Evolutionary conservation across 2,888 invertebrate genomes (phyloP).

Genomic region (Neocrepidodera transversa): DNA sequence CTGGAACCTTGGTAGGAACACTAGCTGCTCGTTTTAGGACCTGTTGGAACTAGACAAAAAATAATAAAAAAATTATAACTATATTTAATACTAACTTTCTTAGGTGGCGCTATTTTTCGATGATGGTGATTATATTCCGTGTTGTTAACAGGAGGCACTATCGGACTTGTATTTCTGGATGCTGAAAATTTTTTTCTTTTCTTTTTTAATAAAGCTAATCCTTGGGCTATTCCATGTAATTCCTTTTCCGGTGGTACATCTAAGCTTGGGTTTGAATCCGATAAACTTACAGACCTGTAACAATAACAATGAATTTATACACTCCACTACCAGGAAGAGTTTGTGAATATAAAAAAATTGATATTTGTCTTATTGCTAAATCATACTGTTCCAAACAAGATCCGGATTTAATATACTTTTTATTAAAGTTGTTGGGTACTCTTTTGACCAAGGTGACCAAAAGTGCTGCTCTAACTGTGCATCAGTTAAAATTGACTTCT

Average conservation of each 20-base stretch:
- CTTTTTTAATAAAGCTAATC: constrained; percentile 77
- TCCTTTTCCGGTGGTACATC: constrained; percentile 56
- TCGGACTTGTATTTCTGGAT: constrained; percentile 72
- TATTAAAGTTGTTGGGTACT: no score
- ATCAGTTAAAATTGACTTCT: no score
- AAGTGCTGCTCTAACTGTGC: no score
- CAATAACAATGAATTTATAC: no score
- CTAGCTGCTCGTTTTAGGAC: constrained; percentile 75
- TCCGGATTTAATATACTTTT: no score
- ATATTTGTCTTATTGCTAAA: no score
- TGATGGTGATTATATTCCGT: constrained; percentile 48
- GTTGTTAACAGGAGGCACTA: constrained; percentile 61
- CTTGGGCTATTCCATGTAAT: constrained; percentile 62
- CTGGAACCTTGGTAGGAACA: constrained; percentile 68
- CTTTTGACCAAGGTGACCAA: no score
- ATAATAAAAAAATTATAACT: no score
- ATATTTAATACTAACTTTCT: constrained; percentile 36
- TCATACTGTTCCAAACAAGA: no score
- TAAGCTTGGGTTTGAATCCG: constrained; percentile 75
- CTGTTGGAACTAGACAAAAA: constrained; percentile 53
- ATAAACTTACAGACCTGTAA: constrained; percentile 69
- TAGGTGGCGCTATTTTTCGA: constrained; percentile 34
- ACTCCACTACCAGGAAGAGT: no score
- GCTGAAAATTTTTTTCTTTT: constrained; percentile 86
- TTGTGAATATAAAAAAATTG: no score